Percentiles rank a stretch among this genome's conserved stretches.
These are phyloP conservation scores for Trichogramma evanescens DNA, from an alignment of 2,888 invertebrate genomes.

Conservation along the genomic window DNA sequence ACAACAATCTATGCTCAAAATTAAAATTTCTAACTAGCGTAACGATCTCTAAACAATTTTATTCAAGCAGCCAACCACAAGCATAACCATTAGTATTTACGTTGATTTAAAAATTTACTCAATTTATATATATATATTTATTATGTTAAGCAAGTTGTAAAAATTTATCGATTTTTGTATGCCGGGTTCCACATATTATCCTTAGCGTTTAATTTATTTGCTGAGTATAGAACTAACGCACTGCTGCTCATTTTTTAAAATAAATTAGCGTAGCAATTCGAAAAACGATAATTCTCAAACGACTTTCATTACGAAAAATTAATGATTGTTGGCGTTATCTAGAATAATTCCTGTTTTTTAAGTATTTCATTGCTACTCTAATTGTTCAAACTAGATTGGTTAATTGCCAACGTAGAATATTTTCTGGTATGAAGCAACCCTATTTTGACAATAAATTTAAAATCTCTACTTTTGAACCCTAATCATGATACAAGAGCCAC, in stretches of 20 bases:
- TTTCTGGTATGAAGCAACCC: too few relatives aligned
- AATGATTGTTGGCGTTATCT: too few relatives aligned
- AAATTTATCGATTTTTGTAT: slow-evolving; percentile 32
- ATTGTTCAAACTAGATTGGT: too few relatives aligned
- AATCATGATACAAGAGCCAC: slow-evolving; percentile 7
- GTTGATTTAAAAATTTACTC: slow-evolving; percentile 32
- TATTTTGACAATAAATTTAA: too few relatives aligned
- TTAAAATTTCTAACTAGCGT: slow-evolving; percentile 24
- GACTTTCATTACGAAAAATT: too few relatives aligned
- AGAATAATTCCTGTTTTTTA: slow-evolving; percentile 1
- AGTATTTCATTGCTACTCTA: background rate
- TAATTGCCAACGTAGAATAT: too few relatives aligned
- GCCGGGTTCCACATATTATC: slow-evolving; percentile 12
- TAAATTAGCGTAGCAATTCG: too few relatives aligned
- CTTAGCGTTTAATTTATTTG: background rate
- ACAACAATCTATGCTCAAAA: slow-evolving; percentile 29
- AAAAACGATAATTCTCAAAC: too few relatives aligned
- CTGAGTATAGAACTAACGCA: background rate
- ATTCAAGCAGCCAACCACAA: slow-evolving; percentile 28
- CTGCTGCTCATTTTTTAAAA: background rate
- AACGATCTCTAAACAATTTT: slow-evolving; percentile 26
- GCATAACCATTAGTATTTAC: slow-evolving; percentile 32
- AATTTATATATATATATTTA: slow-evolving; percentile 32
- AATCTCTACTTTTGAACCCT: slow-evolving; percentile 2
- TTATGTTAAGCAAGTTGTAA: slow-evolving; percentile 43